Conservation (phyloP, 2,113 vertebrate genomes). For the Mohoua ochrocephala region DNA sequence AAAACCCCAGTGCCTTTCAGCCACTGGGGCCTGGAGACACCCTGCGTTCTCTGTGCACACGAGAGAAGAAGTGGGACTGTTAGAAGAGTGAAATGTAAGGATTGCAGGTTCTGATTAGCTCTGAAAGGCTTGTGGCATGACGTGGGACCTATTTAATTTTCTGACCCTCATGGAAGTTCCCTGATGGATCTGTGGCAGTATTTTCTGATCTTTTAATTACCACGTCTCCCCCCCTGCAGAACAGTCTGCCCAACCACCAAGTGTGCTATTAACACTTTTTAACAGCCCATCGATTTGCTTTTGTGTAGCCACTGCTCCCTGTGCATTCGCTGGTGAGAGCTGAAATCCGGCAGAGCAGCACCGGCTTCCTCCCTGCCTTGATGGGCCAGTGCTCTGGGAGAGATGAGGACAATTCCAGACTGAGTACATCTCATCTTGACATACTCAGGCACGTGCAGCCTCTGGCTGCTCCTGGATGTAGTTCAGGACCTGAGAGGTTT, state of each 20-base stretch:
- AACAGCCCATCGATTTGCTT: neutral
- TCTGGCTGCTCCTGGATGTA: neutral
- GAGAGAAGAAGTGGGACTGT: neutral
- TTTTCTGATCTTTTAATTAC: constrained; percentile 7
- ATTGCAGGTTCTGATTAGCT: neutral
- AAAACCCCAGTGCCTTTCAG: neutral
- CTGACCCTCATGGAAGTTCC: neutral
- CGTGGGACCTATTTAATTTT: neutral
- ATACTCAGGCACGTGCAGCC: accelerated
- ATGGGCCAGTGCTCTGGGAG: neutral
- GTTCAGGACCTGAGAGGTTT: neutral
- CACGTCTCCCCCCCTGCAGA: neutral
- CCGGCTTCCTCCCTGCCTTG: accelerated
- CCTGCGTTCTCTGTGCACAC: neutral
- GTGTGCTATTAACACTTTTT: neutral
- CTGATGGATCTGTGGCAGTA: neutral
- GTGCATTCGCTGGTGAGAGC: neutral
- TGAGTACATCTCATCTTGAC: neutral
- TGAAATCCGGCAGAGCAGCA: neutral
- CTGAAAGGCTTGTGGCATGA: neutral
- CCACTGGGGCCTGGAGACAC: neutral
- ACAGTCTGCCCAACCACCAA: neutral
- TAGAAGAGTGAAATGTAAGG: neutral
- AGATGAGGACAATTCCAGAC: neutral
- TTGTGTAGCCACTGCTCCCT: neutral